phyloP scores from a whole-genome alignment of 2,797 vertebrate genomes.

The Buceros bicornis region DNA sequence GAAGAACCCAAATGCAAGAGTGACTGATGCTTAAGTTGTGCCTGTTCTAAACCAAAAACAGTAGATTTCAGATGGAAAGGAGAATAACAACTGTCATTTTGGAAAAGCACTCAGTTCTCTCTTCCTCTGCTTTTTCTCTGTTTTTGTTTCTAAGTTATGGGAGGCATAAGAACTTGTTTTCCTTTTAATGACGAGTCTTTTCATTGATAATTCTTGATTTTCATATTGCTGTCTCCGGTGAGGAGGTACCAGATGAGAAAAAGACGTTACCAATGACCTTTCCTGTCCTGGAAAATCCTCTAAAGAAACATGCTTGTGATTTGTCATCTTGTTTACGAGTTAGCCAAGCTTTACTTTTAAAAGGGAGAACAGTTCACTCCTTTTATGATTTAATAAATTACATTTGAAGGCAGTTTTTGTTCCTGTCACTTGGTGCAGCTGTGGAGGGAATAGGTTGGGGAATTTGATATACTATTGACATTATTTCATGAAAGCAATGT shows the following conservation, averaged over 20 bases:
- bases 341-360: slow-evolving; percentile 45
- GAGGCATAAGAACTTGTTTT: neutral
- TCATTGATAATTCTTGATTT: neutral
- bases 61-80: neutral
- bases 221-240: neutral
- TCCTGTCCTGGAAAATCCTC: neutral
- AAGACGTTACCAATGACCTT: neutral
- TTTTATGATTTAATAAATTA: slow-evolving; percentile 61
- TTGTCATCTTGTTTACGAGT: slow-evolving; percentile 49
- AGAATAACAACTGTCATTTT: neutral
- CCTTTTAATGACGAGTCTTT: neutral
- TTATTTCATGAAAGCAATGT: slow-evolving; percentile 70
- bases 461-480: slow-evolving; percentile 71
- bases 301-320: neutral
- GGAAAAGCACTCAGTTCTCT: neutral
- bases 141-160: neutral
- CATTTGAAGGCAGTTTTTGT: slow-evolving; percentile 47
- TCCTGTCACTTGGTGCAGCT: slow-evolving; percentile 62
- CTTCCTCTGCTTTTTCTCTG: neutral
- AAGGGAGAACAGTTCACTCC: slow-evolving; percentile 16
- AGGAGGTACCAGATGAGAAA: neutral
- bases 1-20: neutral
- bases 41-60: neutral
- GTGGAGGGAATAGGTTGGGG: slow-evolving; percentile 20
- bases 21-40: neutral